phyloP scores from a whole-genome alignment of 2,888 invertebrate species.

The Eupeodes luniger region DNA sequence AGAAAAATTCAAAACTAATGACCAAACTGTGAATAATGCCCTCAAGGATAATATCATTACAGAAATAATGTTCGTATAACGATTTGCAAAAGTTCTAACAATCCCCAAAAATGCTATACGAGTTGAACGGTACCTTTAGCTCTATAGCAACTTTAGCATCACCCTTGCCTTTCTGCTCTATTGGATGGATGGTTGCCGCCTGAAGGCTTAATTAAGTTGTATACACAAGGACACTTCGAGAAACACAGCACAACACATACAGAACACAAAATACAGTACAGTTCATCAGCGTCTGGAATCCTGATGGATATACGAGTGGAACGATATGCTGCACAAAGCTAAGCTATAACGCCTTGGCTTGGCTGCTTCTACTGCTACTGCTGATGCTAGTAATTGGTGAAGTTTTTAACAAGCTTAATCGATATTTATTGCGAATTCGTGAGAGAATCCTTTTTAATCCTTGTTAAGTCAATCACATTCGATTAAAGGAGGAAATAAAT shows the following conservation, averaged over 20 bases:
- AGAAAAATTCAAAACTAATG: constrained; percentile 63
- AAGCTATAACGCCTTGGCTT: constrained; percentile 11
- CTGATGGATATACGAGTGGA: background rate
- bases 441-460: constrained; percentile 75
- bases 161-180: constrained; percentile 26
- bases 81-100: constrained; percentile 45
- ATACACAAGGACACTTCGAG: constrained; percentile 59
- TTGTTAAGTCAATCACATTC: constrained; percentile 75
- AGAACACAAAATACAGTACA: background rate
- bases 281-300: background rate
- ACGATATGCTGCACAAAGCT: constrained; percentile 1
- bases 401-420: constrained; percentile 75
- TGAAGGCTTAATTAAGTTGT: constrained; percentile 72
- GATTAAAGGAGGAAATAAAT: constrained; percentile 66
- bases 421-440: constrained; percentile 72
- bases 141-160: background rate
- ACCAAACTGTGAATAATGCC: constrained; percentile 69
- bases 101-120: constrained; percentile 38
- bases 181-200: constrained; percentile 45
- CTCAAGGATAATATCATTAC: constrained; percentile 67
- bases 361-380: background rate
- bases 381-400: constrained; percentile 64
- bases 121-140: no score
- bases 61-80: constrained; percentile 31
- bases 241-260: constrained; percentile 10